These are phyloP conservation scores for Desmodus rotundus DNA, from an alignment of 2,113 vertebrate genomes.

Conservation along the genomic window DNA sequence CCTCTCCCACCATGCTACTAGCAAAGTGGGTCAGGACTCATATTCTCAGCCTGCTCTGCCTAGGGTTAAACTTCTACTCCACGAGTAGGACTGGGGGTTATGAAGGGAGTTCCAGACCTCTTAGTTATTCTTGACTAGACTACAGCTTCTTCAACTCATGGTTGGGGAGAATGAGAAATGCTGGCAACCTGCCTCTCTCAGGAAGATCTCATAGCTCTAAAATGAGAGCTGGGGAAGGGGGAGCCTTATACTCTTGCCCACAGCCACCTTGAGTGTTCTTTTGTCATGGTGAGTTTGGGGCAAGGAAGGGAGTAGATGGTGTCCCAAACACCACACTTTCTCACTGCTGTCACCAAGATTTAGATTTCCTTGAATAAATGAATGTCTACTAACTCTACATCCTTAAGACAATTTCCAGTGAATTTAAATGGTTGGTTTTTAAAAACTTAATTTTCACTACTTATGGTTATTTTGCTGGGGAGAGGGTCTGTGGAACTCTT, in stretches of 20 bases:
- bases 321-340: background rate
- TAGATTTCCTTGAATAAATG: conserved; percentile 4
- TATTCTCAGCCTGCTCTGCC: background rate
- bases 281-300: background rate
- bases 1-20: background rate
- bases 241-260: background rate
- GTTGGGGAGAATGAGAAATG: background rate
- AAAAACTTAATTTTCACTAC: background rate
- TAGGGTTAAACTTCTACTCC: background rate
- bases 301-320: background rate
- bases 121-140: background rate
- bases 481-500: background rate
- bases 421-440: background rate
- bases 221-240: background rate
- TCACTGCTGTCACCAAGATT: conserved; percentile 4
- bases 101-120: background rate
- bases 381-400: background rate
- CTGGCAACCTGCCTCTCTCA: background rate
- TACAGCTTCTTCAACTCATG: background rate
- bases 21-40: background rate
- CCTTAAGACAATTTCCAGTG: background rate
- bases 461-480: conserved; percentile 22
- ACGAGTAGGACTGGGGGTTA: background rate
- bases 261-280: background rate
- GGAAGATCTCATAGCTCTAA: background rate